phyloP scores from a whole-genome alignment of 2,113 vertebrate genomes.

The Scomber scombrus region DNA sequence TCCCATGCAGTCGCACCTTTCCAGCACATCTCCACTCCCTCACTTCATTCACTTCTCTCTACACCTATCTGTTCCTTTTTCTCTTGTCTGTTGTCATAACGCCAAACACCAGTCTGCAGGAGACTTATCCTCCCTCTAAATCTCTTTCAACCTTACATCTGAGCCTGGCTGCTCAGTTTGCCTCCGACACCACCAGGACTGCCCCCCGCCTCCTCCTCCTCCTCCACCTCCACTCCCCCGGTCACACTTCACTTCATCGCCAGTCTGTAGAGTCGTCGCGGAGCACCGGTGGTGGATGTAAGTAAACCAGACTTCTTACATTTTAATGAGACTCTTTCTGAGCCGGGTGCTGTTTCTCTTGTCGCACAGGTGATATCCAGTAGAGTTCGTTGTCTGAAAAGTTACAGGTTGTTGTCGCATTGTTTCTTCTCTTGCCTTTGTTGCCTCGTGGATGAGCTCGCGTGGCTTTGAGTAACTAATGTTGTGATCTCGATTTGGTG shows the following conservation, averaged over 20 bases:
- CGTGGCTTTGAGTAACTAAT: constrained; percentile 14
- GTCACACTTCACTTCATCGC: background rate
- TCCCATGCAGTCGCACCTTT: constrained; percentile 54
- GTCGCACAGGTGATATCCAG: background rate
- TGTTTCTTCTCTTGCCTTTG: constrained; percentile 9
- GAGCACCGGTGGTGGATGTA: constrained; percentile 19
- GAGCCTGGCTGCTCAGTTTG: background rate
- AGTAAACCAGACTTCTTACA: constrained; percentile 30
- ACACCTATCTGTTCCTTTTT: constrained; percentile 27
- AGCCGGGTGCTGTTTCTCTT: constrained; percentile 1
- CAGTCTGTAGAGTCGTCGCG: constrained; percentile 9
- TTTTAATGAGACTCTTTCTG: background rate
- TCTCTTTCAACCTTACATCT: background rate
- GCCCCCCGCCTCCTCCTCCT: too few relatives aligned
- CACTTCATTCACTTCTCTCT: background rate
- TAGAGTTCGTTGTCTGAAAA: background rate
- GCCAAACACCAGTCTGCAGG: background rate
- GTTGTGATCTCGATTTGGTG: background rate
- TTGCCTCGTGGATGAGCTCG: constrained; percentile 38
- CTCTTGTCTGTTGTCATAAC: background rate
- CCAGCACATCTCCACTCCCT: constrained; percentile 24
- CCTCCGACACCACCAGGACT: background rate
- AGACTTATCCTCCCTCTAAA: background rate
- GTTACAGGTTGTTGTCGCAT: background rate
- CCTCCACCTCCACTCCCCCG: background rate